A percentile compares a stretch with the other conserved stretches of the same genome.
Conservation (phyloP, 2,113 vertebrate species). For the Melanocharis versteri region DNA sequence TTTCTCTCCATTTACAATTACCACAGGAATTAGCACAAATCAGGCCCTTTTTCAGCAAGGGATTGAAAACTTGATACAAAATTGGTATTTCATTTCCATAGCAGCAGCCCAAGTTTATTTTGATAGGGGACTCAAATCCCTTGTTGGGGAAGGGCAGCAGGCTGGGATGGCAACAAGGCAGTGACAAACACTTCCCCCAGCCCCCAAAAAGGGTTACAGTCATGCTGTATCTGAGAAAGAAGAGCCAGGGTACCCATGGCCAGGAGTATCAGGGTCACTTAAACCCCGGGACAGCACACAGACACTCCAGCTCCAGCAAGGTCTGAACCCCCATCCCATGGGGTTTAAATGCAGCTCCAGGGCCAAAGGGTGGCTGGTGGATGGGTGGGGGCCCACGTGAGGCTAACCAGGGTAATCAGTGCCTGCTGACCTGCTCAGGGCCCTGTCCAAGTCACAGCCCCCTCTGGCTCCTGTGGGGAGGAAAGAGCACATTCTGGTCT, state of each 20-base stretch:
- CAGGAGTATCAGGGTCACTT: neutral
- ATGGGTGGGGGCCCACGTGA: neutral
- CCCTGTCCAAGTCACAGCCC: neutral
- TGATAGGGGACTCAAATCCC: accelerated
- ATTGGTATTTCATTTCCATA: neutral
- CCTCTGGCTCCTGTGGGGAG: neutral
- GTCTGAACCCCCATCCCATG: accelerated
- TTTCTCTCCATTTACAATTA: neutral
- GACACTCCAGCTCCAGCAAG: accelerated
- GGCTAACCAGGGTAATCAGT: neutral
- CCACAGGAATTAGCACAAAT: neutral
- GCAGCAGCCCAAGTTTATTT: neutral
- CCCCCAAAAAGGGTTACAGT: accelerated
- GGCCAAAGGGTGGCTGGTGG: too few species aligned
- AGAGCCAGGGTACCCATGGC: accelerated
- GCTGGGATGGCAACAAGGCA: neutral
- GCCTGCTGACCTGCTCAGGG: neutral
- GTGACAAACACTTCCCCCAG: accelerated
- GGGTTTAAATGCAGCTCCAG: neutral
- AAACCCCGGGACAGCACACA: accelerated
- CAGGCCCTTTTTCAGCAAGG: neutral
- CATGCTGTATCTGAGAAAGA: neutral
- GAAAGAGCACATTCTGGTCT: neutral
- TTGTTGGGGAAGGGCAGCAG: neutral
- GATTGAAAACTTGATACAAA: neutral